Percentiles rank a stretch among this genome's conserved stretches.
Evolutionary conservation across 2,113 vertebrate genomes (phyloP).

Genomic region (Perca flavescens): DNA sequence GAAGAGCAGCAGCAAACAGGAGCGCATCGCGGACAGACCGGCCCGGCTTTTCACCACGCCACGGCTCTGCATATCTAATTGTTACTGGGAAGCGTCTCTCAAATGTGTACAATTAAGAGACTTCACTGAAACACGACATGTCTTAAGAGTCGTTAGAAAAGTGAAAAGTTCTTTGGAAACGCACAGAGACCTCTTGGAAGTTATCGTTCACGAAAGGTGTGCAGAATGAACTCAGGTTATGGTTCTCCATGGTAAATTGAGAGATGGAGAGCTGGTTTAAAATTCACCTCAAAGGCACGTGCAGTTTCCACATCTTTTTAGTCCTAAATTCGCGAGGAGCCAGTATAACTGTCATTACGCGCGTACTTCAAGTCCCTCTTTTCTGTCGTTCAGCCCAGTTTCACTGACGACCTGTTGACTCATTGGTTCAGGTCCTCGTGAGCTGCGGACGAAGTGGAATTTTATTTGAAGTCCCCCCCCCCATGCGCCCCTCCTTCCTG

Average conservation of each 20-base stretch:
- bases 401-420: conserved; percentile 14
- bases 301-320: background rate
- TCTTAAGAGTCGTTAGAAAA: conserved; percentile 23
- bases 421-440: conserved; percentile 29
- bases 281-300: conserved; percentile 18
- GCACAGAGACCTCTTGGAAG: conserved; percentile 9
- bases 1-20: conserved; percentile 84
- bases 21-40: conserved; percentile 57
- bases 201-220: background rate
- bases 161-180: conserved; percentile 35
- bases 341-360: conserved; percentile 23
- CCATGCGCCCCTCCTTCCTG: conserved; percentile 4
- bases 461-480: conserved; percentile 73
- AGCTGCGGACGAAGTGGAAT: conserved; percentile 50
- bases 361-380: conserved; percentile 6
- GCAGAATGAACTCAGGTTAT: conserved; percentile 3
- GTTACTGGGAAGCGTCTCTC: conserved; percentile 11
- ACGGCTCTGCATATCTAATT: conserved; percentile 52
- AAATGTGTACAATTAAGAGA: background rate
- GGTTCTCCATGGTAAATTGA: conserved; percentile 46
- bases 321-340: background rate
- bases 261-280: background rate
- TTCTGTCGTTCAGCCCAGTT: background rate
- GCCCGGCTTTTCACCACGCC: conserved; percentile 9
- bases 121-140: conserved; percentile 23